Base-by-base conservation (phyloP, 2,797 vertebrate genomes). In the Carduelis carduelis region DNA sequence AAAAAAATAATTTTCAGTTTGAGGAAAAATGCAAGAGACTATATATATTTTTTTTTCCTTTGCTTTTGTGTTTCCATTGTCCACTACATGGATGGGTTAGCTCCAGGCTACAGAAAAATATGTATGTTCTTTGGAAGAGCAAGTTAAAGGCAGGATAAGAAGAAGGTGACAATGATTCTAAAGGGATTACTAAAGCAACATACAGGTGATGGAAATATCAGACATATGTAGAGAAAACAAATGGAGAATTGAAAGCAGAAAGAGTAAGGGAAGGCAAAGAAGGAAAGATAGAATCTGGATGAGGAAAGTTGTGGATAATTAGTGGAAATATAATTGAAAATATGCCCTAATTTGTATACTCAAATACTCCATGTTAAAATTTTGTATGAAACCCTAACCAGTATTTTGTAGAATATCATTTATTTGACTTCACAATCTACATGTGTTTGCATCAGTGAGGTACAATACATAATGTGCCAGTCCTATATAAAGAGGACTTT, bases 371-470 rank as follows among this genome's bases (percentile, higher is more conserved):
- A 8, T 8, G 1, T 43, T 52, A 79, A 79, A 91, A 64, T 46
- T 50, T 8, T 49, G 7, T 28, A 43, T 37, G 35, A 14, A 57
- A 53, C 8, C 3, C 26, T 71, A 64, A 53, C 3, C 24, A 68
- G 5, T 37, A 50, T 70, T 84, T 84, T 52, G 43, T 68, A 47
- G 13, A 17, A 53, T 35, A 35, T 35, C 34, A 35, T 35, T 35
- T 8, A 35, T 35, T 35, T 35, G 34, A 35, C 34, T 35, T 35
- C 34, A 35, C 17, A 60, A 5, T 32, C 8, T 70, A 49, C 5
- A 1, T 64, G 10, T 50, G 2, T 41, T n/a, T 52, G 8, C 23
- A 10, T 41, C 10, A 9, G 12, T 44, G 44, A 37, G 2, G 0
- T 65, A 5, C 35, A 47, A 55, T 19, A 13, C 19, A 28, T 32